Evolutionary conservation across 2,888 invertebrate genomes (phyloP).

Genomic region (Dusona sp.): DNA sequence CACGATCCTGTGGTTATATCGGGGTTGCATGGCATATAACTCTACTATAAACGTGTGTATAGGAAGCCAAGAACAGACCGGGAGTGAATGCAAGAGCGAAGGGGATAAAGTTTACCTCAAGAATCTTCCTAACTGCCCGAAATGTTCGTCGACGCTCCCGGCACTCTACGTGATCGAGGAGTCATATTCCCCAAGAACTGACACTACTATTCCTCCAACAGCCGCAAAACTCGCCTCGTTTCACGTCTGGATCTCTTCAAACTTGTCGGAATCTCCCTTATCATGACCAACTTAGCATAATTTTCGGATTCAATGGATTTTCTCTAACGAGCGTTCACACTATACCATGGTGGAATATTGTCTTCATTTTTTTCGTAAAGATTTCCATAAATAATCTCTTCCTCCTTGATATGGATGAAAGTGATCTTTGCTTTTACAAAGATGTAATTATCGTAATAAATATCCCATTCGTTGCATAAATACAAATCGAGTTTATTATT

Average conservation of each 20-base stretch:
- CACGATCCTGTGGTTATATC: constrained; percentile 35
- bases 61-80: constrained; percentile 12
- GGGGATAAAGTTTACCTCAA: constrained; percentile 61
- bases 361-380: neutral
- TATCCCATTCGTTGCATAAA: neutral
- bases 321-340: constrained; percentile 36
- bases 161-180: constrained; percentile 44
- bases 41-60: constrained; percentile 21
- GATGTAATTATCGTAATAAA: neutral
- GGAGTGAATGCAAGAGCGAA: constrained; percentile 5
- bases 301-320: constrained; percentile 63
- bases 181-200: constrained; percentile 44
- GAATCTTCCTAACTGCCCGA: constrained; percentile 66
- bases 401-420: neutral
- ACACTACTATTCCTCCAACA: constrained; percentile 31
- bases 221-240: constrained; percentile 53
- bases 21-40: constrained; percentile 37
- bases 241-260: constrained; percentile 32
- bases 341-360: constrained; percentile 10
- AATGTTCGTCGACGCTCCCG: constrained; percentile 58
- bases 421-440: neutral
- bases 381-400: neutral
- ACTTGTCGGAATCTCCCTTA: constrained; percentile 60
- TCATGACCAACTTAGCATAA: constrained; percentile 58
- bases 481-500: neutral